phyloP scores from a whole-genome alignment of 2,113 vertebrate species.

The Eretmochelys imbricata region DNA sequence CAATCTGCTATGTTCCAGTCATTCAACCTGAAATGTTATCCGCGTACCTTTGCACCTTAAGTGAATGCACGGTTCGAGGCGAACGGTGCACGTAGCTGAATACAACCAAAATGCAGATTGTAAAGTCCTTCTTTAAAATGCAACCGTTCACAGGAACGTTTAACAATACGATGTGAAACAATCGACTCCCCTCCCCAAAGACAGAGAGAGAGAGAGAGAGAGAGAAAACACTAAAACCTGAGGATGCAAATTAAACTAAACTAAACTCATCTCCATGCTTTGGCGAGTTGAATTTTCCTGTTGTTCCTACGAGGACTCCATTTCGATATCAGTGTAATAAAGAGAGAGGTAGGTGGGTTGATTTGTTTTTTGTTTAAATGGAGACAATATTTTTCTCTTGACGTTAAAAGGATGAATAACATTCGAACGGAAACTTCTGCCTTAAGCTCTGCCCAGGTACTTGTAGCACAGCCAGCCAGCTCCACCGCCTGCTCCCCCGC shows the following conservation, averaged over 20 bases:
- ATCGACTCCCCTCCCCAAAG: not conserved
- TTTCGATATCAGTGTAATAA: not conserved
- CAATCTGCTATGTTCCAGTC: conserved; percentile 14
- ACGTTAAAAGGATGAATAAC: not conserved
- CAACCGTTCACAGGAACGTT: conserved; percentile 38
- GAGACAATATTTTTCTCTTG: not conserved
- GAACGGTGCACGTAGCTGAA: not conserved
- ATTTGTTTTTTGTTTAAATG: not conserved
- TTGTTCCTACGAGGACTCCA: not conserved
- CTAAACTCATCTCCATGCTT: not conserved
- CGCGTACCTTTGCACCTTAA: conserved; percentile 17
- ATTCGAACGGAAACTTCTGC: not conserved
- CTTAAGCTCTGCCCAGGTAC: conserved; percentile 8
- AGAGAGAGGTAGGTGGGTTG: not conserved
- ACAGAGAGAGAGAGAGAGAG: not conserved
- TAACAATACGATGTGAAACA: not conserved
- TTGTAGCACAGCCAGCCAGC: not conserved
- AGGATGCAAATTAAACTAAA: not conserved
- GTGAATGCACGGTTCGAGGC: not conserved
- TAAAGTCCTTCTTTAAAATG: conserved; percentile 26
- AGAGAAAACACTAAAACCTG: not conserved
- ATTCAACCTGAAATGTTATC: conserved; percentile 10
- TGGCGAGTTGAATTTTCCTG: not conserved
- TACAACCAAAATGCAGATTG: not conserved
- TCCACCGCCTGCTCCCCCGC: not conserved